These are phyloP conservation scores for Amaurobius ferox DNA, from an alignment of 2,888 invertebrate species.

Conservation along the genomic window DNA sequence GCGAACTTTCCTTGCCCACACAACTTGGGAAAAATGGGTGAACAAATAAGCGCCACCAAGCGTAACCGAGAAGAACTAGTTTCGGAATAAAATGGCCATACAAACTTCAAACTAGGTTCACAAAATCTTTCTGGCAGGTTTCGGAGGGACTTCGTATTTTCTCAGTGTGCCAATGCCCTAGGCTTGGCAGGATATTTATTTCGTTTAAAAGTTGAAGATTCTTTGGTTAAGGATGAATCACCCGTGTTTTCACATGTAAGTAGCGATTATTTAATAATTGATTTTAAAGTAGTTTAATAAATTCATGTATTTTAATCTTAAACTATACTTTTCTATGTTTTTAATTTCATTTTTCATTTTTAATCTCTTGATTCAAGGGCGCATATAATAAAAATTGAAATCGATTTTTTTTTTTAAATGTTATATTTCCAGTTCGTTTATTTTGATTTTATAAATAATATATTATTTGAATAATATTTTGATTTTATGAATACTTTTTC, in stretches of 20 bases:
- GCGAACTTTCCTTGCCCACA: neutral
- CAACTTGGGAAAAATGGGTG: conserved; percentile 4
- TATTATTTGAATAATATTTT: no score
- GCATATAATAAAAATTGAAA: no score
- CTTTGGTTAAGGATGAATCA: neutral
- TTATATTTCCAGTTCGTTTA: no score
- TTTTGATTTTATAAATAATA: no score
- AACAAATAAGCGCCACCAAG: conserved; percentile 29
- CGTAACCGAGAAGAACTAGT: conserved; percentile 60
- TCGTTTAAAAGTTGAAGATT: neutral
- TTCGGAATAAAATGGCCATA: conserved; percentile 59
- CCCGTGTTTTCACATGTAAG: neutral
- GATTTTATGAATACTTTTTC: no score
- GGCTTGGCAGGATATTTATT: conserved; percentile 26
- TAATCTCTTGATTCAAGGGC: no score
- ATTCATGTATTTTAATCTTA: no score
- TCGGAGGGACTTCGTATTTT: conserved; percentile 17
- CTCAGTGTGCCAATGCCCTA: conserved; percentile 49
- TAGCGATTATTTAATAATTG: no score
- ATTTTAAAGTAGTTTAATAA: no score
- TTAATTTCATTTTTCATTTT: no score
- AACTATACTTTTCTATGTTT: no score
- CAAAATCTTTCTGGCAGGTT: conserved; percentile 17
- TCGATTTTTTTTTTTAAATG: no score
- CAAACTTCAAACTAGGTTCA: conserved; percentile 40